phyloP scores from a whole-genome alignment of 2,888 invertebrate species.

The Sericinus montela region DNA sequence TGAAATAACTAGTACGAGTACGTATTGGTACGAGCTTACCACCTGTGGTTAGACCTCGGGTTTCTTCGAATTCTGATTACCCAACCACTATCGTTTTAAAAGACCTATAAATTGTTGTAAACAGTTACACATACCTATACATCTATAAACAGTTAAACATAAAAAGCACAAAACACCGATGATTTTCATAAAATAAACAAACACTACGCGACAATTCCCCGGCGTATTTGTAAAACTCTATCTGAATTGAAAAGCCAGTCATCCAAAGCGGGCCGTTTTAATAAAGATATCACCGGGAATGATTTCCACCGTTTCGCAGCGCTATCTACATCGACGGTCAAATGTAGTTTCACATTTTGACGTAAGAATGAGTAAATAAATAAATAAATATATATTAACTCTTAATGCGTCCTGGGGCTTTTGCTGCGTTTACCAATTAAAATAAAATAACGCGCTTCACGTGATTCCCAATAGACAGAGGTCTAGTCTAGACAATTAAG shows the following conservation, averaged over 20 bases:
- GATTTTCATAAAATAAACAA: slow-evolving; percentile 11
- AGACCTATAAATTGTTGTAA: too few relatives aligned
- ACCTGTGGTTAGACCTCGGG: too few relatives aligned
- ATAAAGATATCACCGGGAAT: slow-evolving; percentile 15
- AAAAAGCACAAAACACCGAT: slow-evolving; percentile 1
- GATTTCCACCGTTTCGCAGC: slow-evolving; percentile 7
- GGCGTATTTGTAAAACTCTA: slow-evolving; percentile 6
- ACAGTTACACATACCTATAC: too few relatives aligned
- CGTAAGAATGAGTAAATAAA: neutral
- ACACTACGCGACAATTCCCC: slow-evolving; percentile 7
- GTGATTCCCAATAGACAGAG: too few relatives aligned
- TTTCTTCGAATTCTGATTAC: too few relatives aligned
- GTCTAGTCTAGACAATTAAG: too few relatives aligned
- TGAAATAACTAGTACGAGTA: too few relatives aligned
- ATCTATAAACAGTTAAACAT: too few relatives aligned
- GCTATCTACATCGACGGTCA: neutral
- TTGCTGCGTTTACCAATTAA: too few relatives aligned
- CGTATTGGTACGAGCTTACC: too few relatives aligned
- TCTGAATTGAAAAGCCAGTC: slow-evolving; percentile 16
- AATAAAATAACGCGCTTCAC: neutral
- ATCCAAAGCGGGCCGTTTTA: slow-evolving; percentile 15
- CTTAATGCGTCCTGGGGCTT: too few relatives aligned
- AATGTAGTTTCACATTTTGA: slow-evolving; percentile 1
- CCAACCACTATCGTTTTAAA: too few relatives aligned
- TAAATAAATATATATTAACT: slow-evolving; percentile 4